Evolutionary conservation across 2,797 vertebrate species (phyloP).

Genomic region (Myotis daubentonii): DNA sequence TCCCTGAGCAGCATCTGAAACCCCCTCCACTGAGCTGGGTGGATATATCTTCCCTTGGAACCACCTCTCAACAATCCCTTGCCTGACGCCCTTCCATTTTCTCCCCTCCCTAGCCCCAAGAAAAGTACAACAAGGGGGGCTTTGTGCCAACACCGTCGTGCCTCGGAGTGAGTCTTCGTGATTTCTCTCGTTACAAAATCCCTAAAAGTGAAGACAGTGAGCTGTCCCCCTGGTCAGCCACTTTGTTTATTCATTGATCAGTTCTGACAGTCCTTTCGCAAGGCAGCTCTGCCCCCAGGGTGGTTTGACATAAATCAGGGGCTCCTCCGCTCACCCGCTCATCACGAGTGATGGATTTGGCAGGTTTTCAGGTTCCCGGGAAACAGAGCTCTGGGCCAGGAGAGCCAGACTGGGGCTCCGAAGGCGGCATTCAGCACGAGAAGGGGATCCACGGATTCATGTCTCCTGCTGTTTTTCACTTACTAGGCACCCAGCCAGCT

Average conservation of each 20-base stretch:
- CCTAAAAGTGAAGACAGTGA: constrained; percentile 37
- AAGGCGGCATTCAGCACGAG: background rate
- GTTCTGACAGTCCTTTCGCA: constrained; percentile 44
- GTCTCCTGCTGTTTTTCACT: constrained; percentile 5
- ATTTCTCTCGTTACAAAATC: constrained; percentile 36
- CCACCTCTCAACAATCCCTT: background rate
- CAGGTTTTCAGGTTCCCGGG: constrained; percentile 61
- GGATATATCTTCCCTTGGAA: background rate
- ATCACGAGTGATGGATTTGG: constrained; percentile 53
- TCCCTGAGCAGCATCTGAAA: background rate
- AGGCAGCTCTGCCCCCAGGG: constrained; percentile 57
- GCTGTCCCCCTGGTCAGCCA: background rate
- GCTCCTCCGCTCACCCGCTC: constrained; percentile 49
- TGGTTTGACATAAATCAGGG: constrained; percentile 61
- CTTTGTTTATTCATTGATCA: constrained; percentile 37
- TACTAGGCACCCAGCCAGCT: constrained; percentile 36
- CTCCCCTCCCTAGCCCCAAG: background rate
- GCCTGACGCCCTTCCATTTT: background rate
- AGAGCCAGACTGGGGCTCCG: constrained; percentile 11
- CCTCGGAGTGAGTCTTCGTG: constrained; percentile 1
- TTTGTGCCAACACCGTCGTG: background rate
- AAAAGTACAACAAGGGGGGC: background rate
- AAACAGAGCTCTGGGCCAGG: constrained; percentile 51
- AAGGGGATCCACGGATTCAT: background rate
- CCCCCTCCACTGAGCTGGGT: background rate